Percentiles rank a stretch among this genome's conserved stretches.
Conservation (phyloP, 2,797 vertebrate species). For the Podarcis siculus region DNA sequence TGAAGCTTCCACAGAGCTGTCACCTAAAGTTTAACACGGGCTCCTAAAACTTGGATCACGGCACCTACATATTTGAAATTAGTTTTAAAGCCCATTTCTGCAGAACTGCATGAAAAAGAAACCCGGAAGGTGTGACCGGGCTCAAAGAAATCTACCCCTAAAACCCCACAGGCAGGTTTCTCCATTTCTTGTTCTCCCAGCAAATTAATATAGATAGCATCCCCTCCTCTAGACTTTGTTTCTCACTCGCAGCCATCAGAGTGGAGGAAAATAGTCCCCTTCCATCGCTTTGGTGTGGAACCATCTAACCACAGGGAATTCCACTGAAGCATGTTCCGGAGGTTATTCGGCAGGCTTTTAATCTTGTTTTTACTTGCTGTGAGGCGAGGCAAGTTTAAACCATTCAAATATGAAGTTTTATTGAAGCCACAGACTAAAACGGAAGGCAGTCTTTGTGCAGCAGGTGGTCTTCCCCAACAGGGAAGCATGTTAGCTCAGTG, state of each 20-base stretch:
- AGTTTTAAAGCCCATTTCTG: neutral
- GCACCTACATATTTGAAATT: neutral
- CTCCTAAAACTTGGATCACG: neutral
- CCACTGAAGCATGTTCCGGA: accelerated
- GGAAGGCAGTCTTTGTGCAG: neutral
- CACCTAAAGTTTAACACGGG: neutral
- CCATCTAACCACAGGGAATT: neutral
- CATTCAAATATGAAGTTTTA: neutral
- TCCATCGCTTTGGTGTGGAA: neutral
- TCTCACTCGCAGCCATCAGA: accelerated
- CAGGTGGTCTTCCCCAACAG: neutral
- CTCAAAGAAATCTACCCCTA: neutral
- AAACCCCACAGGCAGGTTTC: neutral
- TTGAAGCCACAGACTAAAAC: neutral
- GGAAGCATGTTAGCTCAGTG: neutral
- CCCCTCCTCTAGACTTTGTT: accelerated
- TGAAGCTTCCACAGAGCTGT: no score
- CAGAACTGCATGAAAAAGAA: neutral
- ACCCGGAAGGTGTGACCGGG: neutral
- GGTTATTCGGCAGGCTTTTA: neutral
- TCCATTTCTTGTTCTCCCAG: neutral
- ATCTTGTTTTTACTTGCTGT: neutral
- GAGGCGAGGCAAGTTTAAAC: neutral
- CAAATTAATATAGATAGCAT: neutral
- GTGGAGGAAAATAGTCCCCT: neutral